These are phyloP conservation scores for Cherax destructor DNA, from an alignment of 1,140 invertebrate genomes.

Conservation along the genomic window DNA sequence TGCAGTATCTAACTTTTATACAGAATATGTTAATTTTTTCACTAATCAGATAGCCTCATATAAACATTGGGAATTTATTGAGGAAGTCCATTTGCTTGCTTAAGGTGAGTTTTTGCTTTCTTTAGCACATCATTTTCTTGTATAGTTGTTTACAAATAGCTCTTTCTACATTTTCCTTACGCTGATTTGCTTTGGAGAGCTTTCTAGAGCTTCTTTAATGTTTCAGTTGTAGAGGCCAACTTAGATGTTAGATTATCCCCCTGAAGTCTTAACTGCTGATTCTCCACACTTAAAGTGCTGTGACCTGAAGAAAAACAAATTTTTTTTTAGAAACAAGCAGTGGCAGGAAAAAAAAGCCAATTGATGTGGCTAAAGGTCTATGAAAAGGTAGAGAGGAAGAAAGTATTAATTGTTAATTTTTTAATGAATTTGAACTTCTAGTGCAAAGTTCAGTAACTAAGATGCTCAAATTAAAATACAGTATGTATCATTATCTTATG, in stretches of 20 bases:
- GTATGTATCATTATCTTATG: no score
- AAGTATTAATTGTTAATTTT: no score
- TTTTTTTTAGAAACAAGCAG: not conserved
- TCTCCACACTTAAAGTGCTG: constrained; percentile 62
- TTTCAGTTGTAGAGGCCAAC: constrained; percentile 78
- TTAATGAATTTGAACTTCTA: no score
- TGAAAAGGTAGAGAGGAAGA: not conserved
- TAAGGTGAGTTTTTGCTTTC: constrained; percentile 68
- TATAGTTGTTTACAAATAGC: constrained; percentile 77
- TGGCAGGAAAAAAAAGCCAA: no score
- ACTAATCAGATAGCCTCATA: not conserved
- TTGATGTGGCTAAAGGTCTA: no score
- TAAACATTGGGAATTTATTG: constrained; percentile 11
- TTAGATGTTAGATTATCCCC: constrained; percentile 79
- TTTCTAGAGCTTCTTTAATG: constrained; percentile 81
- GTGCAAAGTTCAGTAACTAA: no score
- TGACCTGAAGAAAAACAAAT: constrained; percentile 57
- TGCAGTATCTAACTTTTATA: not conserved
- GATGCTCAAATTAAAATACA: no score
- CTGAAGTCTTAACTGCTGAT: constrained; percentile 79
- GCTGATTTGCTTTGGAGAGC: constrained; percentile 78
- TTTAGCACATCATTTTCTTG: constrained; percentile 74
- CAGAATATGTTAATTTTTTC: not conserved
- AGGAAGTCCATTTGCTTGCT: constrained; percentile 51
- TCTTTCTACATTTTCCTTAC: constrained; percentile 77